Evolutionary conservation across 2,888 invertebrate genomes (phyloP).

Genomic region (Mongoloraphidia duomilia): DNA sequence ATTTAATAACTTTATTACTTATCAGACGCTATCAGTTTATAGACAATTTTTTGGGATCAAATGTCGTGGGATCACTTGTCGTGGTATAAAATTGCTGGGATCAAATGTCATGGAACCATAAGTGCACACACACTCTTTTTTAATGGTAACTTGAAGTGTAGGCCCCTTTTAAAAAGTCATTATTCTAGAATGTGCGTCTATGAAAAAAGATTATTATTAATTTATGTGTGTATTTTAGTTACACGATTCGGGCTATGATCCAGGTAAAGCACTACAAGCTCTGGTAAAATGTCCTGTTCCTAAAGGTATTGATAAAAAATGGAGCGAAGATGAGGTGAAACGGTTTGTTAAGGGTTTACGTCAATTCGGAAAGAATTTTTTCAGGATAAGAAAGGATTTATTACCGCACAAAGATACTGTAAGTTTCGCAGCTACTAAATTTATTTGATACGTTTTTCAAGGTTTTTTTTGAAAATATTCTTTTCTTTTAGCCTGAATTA

Average conservation of each 20-base stretch:
- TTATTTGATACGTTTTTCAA: neutral
- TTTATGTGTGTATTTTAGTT: slow-evolving; percentile 40
- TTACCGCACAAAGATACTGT: slow-evolving; percentile 93
- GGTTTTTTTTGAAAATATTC: neutral
- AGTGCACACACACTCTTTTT: too few relatives aligned
- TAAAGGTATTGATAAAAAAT: slow-evolving; percentile 93
- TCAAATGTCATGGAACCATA: too few relatives aligned
- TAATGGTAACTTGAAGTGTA: too few relatives aligned
- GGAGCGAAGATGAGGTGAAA: slow-evolving; percentile 97
- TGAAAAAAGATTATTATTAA: neutral
- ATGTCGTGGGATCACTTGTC: too few relatives aligned
- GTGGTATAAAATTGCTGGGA: too few relatives aligned
- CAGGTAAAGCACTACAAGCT: slow-evolving; percentile 89
- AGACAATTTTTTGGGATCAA: too few relatives aligned
- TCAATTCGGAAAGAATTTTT: slow-evolving; percentile 98
- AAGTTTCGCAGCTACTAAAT: slow-evolving; percentile 21
- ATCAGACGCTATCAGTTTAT: too few relatives aligned
- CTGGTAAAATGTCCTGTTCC: slow-evolving; percentile 94
- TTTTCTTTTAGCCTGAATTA: slow-evolving; percentile 59
- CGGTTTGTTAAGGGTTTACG: slow-evolving; percentile 96
- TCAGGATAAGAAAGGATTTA: slow-evolving; percentile 90
- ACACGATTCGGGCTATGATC: slow-evolving; percentile 93
- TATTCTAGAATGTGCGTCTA: too few relatives aligned
- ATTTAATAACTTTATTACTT: too few relatives aligned
- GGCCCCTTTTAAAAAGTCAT: too few relatives aligned